Conservation (phyloP, 2,797 vertebrate species). For the Cynopterus sphinx region DNA sequence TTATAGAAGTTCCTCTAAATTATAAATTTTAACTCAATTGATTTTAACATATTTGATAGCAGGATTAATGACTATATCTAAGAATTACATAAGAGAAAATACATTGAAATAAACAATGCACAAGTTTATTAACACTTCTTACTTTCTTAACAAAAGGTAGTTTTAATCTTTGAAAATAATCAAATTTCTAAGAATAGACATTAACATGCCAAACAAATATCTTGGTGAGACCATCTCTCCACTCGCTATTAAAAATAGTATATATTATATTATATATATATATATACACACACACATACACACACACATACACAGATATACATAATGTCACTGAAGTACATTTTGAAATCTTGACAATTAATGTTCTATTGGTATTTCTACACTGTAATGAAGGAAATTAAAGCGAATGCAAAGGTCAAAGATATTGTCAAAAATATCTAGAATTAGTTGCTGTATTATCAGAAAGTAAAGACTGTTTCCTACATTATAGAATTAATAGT, state of each 20-base stretch:
- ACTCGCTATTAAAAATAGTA: neutral
- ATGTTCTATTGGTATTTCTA: neutral
- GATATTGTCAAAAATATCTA: neutral
- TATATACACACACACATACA: neutral
- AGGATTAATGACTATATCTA: neutral
- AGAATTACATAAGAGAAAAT: neutral
- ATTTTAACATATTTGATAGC: neutral
- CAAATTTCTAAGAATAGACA: constrained; percentile 16
- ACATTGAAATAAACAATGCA: neutral
- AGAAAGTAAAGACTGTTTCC: neutral
- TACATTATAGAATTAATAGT: neutral
- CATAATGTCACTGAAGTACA: neutral
- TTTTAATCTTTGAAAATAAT: constrained; percentile 22
- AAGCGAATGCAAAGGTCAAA: neutral
- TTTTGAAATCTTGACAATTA: neutral
- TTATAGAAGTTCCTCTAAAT: neutral
- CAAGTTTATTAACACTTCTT: neutral
- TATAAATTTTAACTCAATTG: neutral
- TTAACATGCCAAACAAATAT: constrained; percentile 17
- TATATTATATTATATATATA: neutral
- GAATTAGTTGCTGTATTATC: neutral
- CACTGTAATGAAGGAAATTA: neutral
- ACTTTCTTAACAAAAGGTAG: constrained; percentile 11
- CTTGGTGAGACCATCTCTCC: neutral
- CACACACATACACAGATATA: no score